These are phyloP conservation scores for Leptogaster cylindrica DNA, from an alignment of 2,888 invertebrate species.

Conservation along the genomic window DNA sequence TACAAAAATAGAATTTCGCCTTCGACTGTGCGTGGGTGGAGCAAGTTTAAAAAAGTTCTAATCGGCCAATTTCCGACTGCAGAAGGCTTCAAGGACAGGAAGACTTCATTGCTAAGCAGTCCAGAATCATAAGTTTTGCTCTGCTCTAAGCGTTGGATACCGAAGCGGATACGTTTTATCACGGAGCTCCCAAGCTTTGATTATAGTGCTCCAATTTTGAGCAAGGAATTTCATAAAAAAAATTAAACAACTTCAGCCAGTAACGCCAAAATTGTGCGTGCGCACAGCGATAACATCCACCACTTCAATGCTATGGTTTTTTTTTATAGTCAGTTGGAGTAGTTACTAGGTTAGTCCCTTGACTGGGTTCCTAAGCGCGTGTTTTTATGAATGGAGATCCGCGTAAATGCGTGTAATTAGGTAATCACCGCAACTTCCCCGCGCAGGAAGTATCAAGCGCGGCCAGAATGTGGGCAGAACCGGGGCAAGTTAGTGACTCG, in stretches of 20 bases:
- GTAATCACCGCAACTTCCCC: conserved; percentile 11
- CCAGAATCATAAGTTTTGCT: not conserved
- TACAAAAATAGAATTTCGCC: too few species aligned
- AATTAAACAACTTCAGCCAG: conserved; percentile 18
- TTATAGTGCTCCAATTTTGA: conserved; percentile 34
- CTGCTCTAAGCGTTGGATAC: conserved; percentile 7
- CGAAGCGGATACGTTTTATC: conserved; percentile 37
- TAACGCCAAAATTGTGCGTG: conserved; percentile 37
- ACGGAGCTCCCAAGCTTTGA: conserved; percentile 15
- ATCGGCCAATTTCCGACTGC: conserved; percentile 28
- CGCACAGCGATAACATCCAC: conserved; percentile 4
- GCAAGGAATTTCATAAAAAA: too few species aligned
- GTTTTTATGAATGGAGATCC: conserved; percentile 27
- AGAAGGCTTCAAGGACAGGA: conserved; percentile 25
- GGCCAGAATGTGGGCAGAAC: conserved; percentile 19
- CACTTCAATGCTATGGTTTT: not conserved
- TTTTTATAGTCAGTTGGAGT: not conserved
- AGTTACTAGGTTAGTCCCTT: conserved; percentile 38
- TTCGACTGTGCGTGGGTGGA: too few species aligned
- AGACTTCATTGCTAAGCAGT: not conserved
- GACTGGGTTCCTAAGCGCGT: not conserved
- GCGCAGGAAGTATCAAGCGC: conserved; percentile 15
- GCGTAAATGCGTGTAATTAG: conserved; percentile 30
- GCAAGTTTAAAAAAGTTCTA: too few species aligned
- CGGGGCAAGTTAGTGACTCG: conserved; percentile 18